Conservation (phyloP, 2,113 vertebrate species). For the Oreotragus oreotragus region DNA sequence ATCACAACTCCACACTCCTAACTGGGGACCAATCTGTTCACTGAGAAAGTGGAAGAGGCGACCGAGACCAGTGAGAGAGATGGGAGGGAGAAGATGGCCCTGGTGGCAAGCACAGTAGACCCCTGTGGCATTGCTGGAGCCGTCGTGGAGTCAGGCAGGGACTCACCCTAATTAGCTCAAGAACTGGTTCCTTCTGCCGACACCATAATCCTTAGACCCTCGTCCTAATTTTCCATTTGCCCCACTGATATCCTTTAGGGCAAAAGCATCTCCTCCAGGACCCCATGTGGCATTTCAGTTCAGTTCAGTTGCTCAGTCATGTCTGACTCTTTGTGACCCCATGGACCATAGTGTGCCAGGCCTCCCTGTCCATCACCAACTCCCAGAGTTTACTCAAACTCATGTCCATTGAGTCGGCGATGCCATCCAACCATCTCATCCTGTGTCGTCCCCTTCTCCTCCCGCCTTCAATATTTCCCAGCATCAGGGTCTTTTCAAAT, state of each 20-base stretch:
- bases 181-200: background rate
- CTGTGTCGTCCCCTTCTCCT: background rate
- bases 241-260: background rate
- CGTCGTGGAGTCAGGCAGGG: conserved; percentile 67
- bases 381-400: background rate
- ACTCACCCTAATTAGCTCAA: conserved; percentile 52
- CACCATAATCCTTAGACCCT: background rate
- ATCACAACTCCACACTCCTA: conserved; percentile 1
- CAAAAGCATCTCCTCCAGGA: background rate
- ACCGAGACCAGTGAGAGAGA: conserved; percentile 49
- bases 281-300: background rate
- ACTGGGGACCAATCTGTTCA: background rate
- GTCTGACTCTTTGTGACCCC: background rate
- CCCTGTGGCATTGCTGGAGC: conserved; percentile 65
- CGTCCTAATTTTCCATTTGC: background rate
- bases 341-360: background rate
- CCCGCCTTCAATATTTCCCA: background rate
- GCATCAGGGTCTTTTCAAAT: background rate
- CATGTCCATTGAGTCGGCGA: background rate
- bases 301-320: background rate
- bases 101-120: conserved; percentile 65
- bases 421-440: background rate
- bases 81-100: conserved; percentile 56
- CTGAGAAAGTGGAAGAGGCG: conserved; percentile 47
- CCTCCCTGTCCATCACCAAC: background rate